Percentiles rank a stretch among this genome's conserved stretches.
Evolutionary conservation across 2,888 invertebrate genomes (phyloP).

Genomic region (Xylophagus ater): DNA sequence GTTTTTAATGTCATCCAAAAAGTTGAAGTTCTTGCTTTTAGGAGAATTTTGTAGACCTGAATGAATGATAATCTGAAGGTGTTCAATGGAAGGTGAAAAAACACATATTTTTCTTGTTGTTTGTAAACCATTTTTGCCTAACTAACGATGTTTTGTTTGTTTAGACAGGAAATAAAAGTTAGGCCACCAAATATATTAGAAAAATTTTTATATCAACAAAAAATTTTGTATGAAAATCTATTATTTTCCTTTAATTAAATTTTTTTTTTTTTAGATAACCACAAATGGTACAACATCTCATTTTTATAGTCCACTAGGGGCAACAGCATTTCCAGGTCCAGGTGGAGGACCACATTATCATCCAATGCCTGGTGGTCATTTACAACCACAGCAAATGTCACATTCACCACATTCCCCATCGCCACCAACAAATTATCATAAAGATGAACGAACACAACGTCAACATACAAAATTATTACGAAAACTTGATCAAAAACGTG

Average conservation of each 20-base stretch:
- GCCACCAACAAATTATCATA: slow-evolving; percentile 53
- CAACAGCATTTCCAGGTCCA: slow-evolving; percentile 44
- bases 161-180: too few relatives aligned
- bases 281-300: slow-evolving; percentile 61
- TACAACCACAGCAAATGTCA: slow-evolving; percentile 39
- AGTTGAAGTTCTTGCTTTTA: too few relatives aligned
- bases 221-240: background rate
- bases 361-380: slow-evolving; percentile 32
- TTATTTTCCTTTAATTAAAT: slow-evolving; percentile 1
- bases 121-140: too few relatives aligned
- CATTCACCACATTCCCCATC: slow-evolving; percentile 59
- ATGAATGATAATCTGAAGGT: too few relatives aligned
- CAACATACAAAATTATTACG: slow-evolving; percentile 66
- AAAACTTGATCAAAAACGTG: slow-evolving; percentile 58
- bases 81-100: too few relatives aligned
- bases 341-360: slow-evolving; percentile 35
- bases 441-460: slow-evolving; percentile 67
- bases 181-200: too few relatives aligned
- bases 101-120: too few relatives aligned
- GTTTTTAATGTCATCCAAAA: too few relatives aligned
- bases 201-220: too few relatives aligned
- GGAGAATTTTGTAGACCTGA: too few relatives aligned
- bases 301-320: slow-evolving; percentile 50
- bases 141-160: too few relatives aligned
- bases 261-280: slow-evolving; percentile 45